Conservation (phyloP, 1,140 invertebrate species). For the Hormaphis cornu region DNA sequence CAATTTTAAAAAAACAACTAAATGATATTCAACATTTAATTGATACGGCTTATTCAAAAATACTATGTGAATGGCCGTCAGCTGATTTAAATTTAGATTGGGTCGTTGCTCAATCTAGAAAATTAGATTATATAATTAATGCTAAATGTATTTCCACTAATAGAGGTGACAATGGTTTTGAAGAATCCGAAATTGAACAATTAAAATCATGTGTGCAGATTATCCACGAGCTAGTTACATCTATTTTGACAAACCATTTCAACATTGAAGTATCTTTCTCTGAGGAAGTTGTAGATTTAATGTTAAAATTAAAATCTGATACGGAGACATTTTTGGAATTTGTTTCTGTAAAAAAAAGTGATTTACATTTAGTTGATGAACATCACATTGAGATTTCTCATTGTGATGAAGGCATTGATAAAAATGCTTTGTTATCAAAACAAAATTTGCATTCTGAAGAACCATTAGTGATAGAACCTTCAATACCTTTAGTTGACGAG, state of each 20-base stretch:
- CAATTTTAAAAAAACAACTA: neutral
- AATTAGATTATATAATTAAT: neutral
- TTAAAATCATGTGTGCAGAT: neutral
- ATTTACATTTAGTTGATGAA: neutral
- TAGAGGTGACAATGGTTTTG: neutral
- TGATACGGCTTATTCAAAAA: neutral
- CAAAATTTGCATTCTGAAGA: neutral
- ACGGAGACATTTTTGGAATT: neutral
- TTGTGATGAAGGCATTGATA: neutral
- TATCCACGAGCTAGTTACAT: neutral
- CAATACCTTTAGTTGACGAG: neutral
- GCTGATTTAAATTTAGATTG: neutral
- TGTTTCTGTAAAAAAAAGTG: neutral
- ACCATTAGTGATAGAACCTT: neutral
- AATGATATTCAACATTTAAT: slow-evolving; percentile 6
- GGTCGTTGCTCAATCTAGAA: neutral
- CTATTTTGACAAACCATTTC: neutral
- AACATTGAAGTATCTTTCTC: neutral
- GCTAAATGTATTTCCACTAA: neutral
- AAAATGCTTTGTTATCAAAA: neutral
- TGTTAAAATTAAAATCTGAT: neutral
- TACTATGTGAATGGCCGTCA: neutral
- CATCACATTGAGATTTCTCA: neutral
- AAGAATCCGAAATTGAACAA: neutral
- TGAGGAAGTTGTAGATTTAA: neutral